Evolutionary conservation across 2,113 vertebrate species (phyloP).

Genomic region (Rafetus swinhoei): DNA sequence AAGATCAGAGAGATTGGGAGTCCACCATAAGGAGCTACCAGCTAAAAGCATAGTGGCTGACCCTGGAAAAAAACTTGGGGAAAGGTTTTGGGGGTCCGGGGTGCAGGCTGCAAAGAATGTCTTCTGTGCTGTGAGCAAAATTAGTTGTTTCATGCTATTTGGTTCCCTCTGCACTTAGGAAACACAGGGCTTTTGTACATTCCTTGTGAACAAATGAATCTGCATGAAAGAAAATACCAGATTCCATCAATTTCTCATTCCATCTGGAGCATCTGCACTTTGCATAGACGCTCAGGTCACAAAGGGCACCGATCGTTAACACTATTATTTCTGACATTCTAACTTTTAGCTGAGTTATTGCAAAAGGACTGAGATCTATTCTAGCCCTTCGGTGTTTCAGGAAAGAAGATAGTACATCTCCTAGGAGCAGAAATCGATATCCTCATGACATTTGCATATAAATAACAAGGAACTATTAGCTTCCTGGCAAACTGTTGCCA

Average conservation of each 20-base stretch:
- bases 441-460: slow-evolving; percentile 32
- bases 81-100: background rate
- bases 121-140: background rate
- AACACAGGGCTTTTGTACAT: background rate
- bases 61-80: background rate
- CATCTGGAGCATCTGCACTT: background rate
- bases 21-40: background rate
- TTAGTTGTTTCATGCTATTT: background rate
- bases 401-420: slow-evolving; percentile 42
- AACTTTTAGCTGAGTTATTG: background rate
- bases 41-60: background rate
- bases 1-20: background rate
- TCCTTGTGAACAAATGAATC: background rate
- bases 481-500: slow-evolving; percentile 27
- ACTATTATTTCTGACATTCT: background rate
- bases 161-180: background rate
- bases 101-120: background rate
- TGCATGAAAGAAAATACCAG: background rate
- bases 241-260: background rate
- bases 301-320: background rate
- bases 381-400: slow-evolving; percentile 37
- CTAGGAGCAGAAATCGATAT: slow-evolving; percentile 55
- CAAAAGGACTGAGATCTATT: slow-evolving; percentile 1
- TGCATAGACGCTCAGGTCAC: background rate
- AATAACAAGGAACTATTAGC: slow-evolving; percentile 49